Evolutionary conservation across 2,888 invertebrate species (phyloP).

Genomic region (Phengaris arion): DNA sequence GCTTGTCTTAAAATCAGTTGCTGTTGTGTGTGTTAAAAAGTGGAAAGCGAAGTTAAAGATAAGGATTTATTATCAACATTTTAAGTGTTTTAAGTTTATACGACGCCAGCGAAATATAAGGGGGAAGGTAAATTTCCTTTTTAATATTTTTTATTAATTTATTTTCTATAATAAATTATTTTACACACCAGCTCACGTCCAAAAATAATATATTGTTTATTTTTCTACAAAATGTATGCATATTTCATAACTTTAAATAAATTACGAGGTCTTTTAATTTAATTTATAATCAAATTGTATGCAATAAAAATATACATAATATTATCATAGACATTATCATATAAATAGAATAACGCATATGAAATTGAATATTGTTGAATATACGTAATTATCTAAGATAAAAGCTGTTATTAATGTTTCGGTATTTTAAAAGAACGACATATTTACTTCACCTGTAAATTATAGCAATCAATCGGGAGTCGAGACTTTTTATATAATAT

Average conservation of each 20-base stretch:
- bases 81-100: slow-evolving; percentile 46
- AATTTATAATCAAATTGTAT: slow-evolving; percentile 14
- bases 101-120: neutral
- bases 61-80: slow-evolving; percentile 32
- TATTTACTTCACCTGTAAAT: slow-evolving; percentile 3
- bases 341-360: neutral
- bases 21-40: slow-evolving; percentile 32
- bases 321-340: slow-evolving; percentile 4
- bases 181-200: neutral
- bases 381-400: neutral
- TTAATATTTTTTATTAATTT: neutral
- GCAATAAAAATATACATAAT: slow-evolving; percentile 1
- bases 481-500: neutral
- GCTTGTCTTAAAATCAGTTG: slow-evolving; percentile 57
- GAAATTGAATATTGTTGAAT: slow-evolving; percentile 1
- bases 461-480: neutral
- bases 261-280: slow-evolving; percentile 9
- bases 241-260: slow-evolving; percentile 36
- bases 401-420: slow-evolving; percentile 3
- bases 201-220: neutral
- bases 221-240: slow-evolving; percentile 43
- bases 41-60: slow-evolving; percentile 45
- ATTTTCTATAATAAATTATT: neutral
- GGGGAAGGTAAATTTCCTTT: slow-evolving; percentile 19
- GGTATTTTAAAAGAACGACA: neutral